These are phyloP conservation scores for Parelbella ahira DNA, from an alignment of 2,888 invertebrate genomes.

Conservation along the genomic window DNA sequence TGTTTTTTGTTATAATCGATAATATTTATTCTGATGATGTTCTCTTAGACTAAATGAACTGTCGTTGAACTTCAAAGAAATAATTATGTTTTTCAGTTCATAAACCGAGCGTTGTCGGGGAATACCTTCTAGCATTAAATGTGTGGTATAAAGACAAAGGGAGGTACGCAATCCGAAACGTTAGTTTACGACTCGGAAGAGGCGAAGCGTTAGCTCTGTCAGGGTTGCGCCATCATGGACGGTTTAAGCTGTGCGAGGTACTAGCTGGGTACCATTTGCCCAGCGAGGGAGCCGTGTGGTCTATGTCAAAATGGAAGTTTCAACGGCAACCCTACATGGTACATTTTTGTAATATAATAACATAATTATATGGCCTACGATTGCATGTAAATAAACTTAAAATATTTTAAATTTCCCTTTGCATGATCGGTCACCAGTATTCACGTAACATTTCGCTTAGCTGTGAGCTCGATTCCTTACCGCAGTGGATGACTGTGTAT, in stretches of 20 bases:
- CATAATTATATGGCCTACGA: too few relatives aligned
- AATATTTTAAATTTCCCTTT: too few relatives aligned
- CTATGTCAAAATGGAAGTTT: constrained; percentile 50
- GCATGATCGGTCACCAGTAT: too few relatives aligned
- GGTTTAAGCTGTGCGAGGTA: constrained; percentile 46
- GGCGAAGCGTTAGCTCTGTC: constrained; percentile 58
- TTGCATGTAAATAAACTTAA: too few relatives aligned
- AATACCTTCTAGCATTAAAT: constrained; percentile 47
- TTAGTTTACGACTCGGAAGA: constrained; percentile 52
- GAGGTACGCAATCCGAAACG: constrained; percentile 37
- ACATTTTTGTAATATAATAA: neutral
- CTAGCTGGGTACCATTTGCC: constrained; percentile 48
- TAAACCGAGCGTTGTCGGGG: constrained; percentile 48
- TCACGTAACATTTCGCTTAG: constrained; percentile 47
- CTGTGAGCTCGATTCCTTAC: constrained; percentile 42
- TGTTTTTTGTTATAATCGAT: too few relatives aligned
- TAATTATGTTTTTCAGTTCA: too few relatives aligned
- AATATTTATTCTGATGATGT: too few relatives aligned
- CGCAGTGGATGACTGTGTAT: constrained; percentile 57
- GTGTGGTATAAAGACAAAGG: constrained; percentile 38
- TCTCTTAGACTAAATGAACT: too few relatives aligned
- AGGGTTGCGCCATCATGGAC: constrained; percentile 52
- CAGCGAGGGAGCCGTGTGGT: constrained; percentile 43
- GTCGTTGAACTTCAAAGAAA: too few relatives aligned
- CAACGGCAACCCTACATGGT: constrained; percentile 45